Evolutionary conservation across 2,113 vertebrate genomes (phyloP).

Genomic region (Brienomyrus longianalis): DNA sequence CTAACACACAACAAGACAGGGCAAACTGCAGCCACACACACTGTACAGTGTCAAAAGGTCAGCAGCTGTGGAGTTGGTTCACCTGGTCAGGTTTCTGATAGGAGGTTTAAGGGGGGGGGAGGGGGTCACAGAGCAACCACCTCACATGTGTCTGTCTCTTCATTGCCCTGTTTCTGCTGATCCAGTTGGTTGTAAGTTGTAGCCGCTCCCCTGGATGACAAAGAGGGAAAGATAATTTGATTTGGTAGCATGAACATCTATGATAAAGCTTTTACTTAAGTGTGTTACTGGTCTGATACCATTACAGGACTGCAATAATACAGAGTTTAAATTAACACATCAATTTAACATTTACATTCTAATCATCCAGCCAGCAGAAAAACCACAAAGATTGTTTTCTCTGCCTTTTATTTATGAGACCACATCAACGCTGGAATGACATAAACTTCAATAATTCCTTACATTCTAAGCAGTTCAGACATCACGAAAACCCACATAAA

Average conservation of each 20-base stretch:
- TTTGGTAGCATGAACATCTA: background rate
- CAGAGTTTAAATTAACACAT: background rate
- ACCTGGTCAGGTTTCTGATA: background rate
- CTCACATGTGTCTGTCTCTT: slow-evolving; percentile 67
- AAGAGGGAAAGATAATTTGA: background rate
- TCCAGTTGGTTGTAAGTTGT: slow-evolving; percentile 83
- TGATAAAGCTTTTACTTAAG: background rate
- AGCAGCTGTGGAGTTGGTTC: background rate
- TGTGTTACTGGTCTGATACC: background rate
- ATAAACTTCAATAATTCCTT: background rate
- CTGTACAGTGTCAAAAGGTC: background rate
- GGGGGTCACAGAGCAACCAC: slow-evolving; percentile 60
- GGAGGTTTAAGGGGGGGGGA: background rate
- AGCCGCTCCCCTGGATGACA: slow-evolving; percentile 72
- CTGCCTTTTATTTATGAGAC: background rate
- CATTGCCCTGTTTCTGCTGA: slow-evolving; percentile 78
- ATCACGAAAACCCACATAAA: background rate
- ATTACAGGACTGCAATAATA: background rate
- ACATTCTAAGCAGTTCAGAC: background rate
- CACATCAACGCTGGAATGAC: background rate
- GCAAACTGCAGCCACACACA: background rate
- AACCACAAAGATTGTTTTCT: background rate
- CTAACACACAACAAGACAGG: background rate
- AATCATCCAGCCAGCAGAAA: background rate
- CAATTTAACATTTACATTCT: background rate